A percentile compares a stretch with the other conserved stretches of the same genome.
Conservation (phyloP, 30 jellyfish, hydroid and myxozoan genomes). For the Turritopsis rubra region DNA sequence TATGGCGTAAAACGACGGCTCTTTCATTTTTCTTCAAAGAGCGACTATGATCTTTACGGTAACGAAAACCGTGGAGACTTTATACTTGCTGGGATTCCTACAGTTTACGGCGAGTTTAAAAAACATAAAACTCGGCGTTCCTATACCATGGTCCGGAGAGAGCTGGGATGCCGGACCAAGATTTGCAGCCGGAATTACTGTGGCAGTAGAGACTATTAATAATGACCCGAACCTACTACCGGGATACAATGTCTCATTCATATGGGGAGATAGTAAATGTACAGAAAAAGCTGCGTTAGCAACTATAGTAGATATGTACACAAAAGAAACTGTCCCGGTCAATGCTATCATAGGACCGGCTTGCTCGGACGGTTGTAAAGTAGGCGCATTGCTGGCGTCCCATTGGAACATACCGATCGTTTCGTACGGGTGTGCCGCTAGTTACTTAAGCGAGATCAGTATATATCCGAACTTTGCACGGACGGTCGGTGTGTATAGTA, state of each 20-base stretch:
- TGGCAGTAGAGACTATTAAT: conserved; percentile 58
- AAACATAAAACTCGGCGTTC: conserved; percentile 55
- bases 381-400: conserved; percentile 45
- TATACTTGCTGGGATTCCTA: not conserved
- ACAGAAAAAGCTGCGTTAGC: conserved; percentile 53
- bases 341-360: conserved; percentile 92
- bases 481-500: conserved; percentile 72
- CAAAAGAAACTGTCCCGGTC: conserved; percentile 20
- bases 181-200: conserved; percentile 72
- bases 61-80: not conserved
- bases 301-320: conserved; percentile 49
- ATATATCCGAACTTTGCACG: conserved; percentile 70
- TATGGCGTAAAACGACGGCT: not conserved
- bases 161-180: conserved; percentile 82
- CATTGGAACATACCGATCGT: conserved; percentile 78
- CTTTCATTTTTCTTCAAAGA: too few relatives aligned
- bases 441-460: conserved; percentile 35
- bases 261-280: conserved; percentile 74
- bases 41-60: not conserved
- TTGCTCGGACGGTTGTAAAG: conserved; percentile 76
- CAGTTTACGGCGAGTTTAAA: not conserved
- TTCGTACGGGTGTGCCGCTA: conserved; percentile 81
- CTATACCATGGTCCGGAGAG: conserved; percentile 80
- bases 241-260: conserved; percentile 50
- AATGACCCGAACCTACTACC: conserved; percentile 53